phyloP scores from a whole-genome alignment of 2,113 vertebrate genomes.

The Sylvietta virens region DNA sequence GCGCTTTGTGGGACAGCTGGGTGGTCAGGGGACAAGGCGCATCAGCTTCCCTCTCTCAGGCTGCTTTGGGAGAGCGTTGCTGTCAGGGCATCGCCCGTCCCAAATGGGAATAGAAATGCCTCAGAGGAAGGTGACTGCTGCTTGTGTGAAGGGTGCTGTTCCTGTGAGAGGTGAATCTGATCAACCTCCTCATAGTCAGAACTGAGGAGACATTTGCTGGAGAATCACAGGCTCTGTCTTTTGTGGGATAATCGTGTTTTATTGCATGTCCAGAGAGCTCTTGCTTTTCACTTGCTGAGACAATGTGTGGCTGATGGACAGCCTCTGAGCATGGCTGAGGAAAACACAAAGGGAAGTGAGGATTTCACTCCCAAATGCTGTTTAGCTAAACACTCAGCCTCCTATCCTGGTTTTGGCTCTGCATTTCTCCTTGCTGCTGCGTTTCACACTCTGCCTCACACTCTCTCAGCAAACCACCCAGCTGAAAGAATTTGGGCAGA shows the following conservation, averaged over 20 bases:
- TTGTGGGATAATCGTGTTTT: not conserved
- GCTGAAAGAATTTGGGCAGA: not conserved
- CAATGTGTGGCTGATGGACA: not conserved
- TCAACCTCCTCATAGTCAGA: not conserved
- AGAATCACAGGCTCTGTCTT: not conserved
- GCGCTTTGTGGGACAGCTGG: not conserved
- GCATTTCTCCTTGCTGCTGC: not conserved
- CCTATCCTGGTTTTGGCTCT: not conserved
- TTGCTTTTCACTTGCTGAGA: not conserved
- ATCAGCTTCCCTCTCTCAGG: not conserved
- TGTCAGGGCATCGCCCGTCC: not conserved
- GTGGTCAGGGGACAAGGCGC: not conserved
- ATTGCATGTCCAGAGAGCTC: not conserved
- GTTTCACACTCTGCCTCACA: not conserved
- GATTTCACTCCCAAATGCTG: not conserved
- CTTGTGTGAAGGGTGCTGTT: not conserved
- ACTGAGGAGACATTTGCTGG: accelerated
- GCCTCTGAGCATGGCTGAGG: not conserved
- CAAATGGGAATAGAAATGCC: not conserved
- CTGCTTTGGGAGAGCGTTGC: not conserved
- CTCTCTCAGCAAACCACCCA: not conserved
- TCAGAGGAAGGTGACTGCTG: not conserved
- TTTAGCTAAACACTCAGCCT: not conserved
- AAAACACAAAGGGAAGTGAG: not conserved
- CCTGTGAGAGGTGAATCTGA: not conserved